Evolutionary conservation across 1,140 invertebrate genomes (phyloP).

Genomic region (Listronotus oregonensis): DNA sequence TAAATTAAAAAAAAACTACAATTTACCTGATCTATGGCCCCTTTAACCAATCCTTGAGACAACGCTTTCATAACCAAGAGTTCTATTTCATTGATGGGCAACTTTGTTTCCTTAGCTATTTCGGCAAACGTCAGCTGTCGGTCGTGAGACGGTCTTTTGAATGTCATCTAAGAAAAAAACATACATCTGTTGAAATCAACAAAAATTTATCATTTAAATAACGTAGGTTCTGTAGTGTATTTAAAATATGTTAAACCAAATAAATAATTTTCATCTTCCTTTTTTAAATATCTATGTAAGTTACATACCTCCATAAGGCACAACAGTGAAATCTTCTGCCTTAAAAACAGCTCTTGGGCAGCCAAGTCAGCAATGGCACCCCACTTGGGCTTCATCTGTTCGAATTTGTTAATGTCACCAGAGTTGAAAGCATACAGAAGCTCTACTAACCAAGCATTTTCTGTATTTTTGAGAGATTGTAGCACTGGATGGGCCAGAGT

Average conservation of each 20-base stretch:
- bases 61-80: constrained; percentile 97
- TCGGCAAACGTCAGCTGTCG: constrained; percentile 87
- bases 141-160: constrained; percentile 72
- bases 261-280: too few species aligned
- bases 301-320: constrained; percentile 91
- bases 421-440: constrained; percentile 91
- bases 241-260: too few species aligned
- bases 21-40: constrained; percentile 92
- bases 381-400: constrained; percentile 82
- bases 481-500: constrained; percentile 91
- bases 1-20: background rate
- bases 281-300: too few species aligned
- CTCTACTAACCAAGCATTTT: constrained; percentile 88
- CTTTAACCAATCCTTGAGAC: constrained; percentile 90
- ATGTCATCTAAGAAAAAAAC: constrained; percentile 68
- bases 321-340: constrained; percentile 92
- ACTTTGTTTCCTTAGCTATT: constrained; percentile 83
- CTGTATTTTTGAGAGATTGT: constrained; percentile 79
- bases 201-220: too few species aligned
- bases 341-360: constrained; percentile 80
- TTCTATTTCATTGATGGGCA: constrained; percentile 88
- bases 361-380: constrained; percentile 83
- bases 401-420: constrained; percentile 86
- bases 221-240: too few species aligned
- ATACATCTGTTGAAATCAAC: too few species aligned